These are phyloP conservation scores for Crotophaga sulcirostris DNA, from an alignment of 2,113 vertebrate genomes.

Conservation along the genomic window DNA sequence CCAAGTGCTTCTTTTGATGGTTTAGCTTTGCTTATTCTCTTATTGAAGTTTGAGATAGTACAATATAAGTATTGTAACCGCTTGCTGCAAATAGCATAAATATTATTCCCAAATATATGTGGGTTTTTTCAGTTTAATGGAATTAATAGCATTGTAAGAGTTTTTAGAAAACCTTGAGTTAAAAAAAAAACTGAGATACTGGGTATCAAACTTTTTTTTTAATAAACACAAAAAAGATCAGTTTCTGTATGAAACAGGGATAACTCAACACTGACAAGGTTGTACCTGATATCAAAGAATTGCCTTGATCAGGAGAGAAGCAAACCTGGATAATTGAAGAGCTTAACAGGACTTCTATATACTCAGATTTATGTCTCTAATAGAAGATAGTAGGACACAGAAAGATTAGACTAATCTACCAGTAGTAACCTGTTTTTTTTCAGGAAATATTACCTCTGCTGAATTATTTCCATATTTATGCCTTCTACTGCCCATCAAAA, in stretches of 20 bases:
- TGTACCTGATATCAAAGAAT: background rate
- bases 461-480: slow-evolving; percentile 39
- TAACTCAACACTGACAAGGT: background rate
- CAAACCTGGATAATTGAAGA: slow-evolving; percentile 26
- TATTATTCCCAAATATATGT: background rate
- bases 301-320: background rate
- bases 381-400: slow-evolving; percentile 9
- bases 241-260: background rate
- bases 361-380: background rate
- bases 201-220: background rate
- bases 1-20: background rate
- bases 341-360: background rate
- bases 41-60: background rate
- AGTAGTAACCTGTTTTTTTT: background rate
- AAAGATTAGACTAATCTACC: slow-evolving; percentile 35
- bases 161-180: background rate
- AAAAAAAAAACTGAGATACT: background rate
- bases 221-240: background rate
- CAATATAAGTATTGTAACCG: fast-evolving
- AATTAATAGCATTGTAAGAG: background rate
- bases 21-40: background rate
- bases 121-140: background rate
- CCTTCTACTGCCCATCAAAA: slow-evolving; percentile 16
- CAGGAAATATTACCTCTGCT: background rate
- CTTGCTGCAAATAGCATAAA: background rate